Evolutionary conservation across 2,888 invertebrate species (phyloP), one percentile per base, ranked within the genome.

Genomic region (Tiphia femorata): DNA sequence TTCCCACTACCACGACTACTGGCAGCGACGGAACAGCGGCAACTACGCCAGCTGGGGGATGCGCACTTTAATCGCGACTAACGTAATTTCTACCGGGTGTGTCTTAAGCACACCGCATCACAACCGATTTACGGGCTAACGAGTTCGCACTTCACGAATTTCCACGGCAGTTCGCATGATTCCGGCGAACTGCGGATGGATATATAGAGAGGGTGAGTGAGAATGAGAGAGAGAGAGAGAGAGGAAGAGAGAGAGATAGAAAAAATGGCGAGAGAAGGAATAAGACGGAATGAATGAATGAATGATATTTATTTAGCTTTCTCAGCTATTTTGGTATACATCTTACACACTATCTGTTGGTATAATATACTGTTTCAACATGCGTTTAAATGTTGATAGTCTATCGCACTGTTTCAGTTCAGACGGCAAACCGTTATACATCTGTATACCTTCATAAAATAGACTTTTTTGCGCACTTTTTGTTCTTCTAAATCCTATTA

Each of bases 91-190:
- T 33, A 53, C 47, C 43, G 25, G 44, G 43, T 40, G 50, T 49
- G 12, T 7, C 27, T 29, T 29, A 29, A 44, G 17, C 43, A 19
- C 29, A 16, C 20, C 40, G 35, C n/a, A 23, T 25, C 52, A 49
- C 33, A 49, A 62, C n/a, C 55, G 57, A 70, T 64, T 67, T 62
- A 62, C 59, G 38, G 46, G 54, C 49, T 56, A 61, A 67, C 61
- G 57, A 69, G 61, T 61, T 64, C 49, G 55, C 57, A 35, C 57
- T 44, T 54, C 56, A 44, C 57, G 49, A 70, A 70, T 70, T 64
- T 68, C 62, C 47, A 43, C 46, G 49, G 62, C 47, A n/a, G 54
- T 63, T 67, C 70, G 53, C 57, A 53, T 43, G 57, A 64, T 53
- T 56, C 42, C 41, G 12, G 3, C 44, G 44, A n/a, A 43, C 41